These are phyloP conservation scores for Aplodontia rufa DNA, from an alignment of 2,113 vertebrate genomes.

Conservation along the genomic window DNA sequence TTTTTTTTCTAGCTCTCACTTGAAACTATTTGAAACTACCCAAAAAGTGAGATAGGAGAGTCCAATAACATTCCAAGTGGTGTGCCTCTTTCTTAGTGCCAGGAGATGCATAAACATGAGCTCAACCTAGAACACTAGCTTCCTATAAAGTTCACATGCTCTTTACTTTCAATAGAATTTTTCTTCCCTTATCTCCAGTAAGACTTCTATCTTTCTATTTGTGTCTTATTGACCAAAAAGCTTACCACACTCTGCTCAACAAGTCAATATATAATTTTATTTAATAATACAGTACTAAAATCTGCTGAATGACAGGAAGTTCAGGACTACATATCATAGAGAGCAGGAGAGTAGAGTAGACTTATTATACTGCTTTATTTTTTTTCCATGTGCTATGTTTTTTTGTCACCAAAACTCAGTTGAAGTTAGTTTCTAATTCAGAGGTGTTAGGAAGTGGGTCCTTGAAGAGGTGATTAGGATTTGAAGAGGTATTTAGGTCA, in stretches of 20 bases:
- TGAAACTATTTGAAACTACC: neutral
- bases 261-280: neutral
- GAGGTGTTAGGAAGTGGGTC: neutral
- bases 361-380: neutral
- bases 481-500: neutral
- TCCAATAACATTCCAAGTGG: neutral
- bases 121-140: neutral
- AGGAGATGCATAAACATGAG: neutral
- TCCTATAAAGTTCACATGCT: neutral
- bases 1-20: neutral
- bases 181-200: neutral
- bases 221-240: no score
- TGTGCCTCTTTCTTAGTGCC: neutral
- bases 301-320: neutral
- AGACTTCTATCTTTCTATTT: neutral
- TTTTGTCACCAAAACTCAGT: neutral
- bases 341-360: neutral
- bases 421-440: neutral
- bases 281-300: neutral
- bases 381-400: neutral
- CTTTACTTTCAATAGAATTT: neutral
- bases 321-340: neutral
- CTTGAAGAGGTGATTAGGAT: neutral
- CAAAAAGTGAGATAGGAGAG: neutral
- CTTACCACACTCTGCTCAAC: neutral